Percentiles rank a stretch among this genome's conserved stretches.
phyloP scores from a whole-genome alignment of 2,888 invertebrate genomes.

The Lasioglossum zephyrum region DNA sequence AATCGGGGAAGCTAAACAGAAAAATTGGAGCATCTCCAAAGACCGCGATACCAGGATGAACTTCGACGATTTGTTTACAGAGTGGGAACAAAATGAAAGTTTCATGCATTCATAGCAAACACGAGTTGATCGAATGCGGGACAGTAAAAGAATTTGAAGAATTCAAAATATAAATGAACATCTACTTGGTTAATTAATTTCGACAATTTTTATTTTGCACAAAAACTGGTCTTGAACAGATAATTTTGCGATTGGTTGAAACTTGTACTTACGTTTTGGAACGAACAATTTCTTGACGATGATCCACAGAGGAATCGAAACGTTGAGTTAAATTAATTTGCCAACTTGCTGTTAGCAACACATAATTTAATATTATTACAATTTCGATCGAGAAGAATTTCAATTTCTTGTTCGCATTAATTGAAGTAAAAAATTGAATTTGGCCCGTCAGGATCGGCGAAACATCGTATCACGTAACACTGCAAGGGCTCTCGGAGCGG shows the following conservation, averaged over 20 bases:
- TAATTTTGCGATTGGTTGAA: background rate
- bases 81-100: background rate
- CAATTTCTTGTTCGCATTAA: background rate
- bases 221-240: background rate
- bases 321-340: too few relatives aligned
- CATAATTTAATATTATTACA: too few relatives aligned
- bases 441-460: background rate
- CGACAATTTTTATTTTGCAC: background rate
- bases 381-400: background rate
- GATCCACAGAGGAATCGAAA: too few relatives aligned
- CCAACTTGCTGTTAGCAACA: too few relatives aligned
- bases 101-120: background rate
- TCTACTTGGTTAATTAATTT: background rate
- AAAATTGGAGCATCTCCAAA: background rate
- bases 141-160: too few relatives aligned
- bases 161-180: background rate
- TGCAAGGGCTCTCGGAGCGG: background rate
- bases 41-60: background rate
- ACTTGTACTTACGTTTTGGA: background rate
- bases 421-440: background rate
- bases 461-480: background rate
- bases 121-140: too few relatives aligned
- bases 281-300: background rate
- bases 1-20: background rate
- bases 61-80: background rate